Evolutionary conservation across 2,888 invertebrate genomes (phyloP), one percentile per base, ranked within the genome.

Genomic region (Tinea pellionella): DNA sequence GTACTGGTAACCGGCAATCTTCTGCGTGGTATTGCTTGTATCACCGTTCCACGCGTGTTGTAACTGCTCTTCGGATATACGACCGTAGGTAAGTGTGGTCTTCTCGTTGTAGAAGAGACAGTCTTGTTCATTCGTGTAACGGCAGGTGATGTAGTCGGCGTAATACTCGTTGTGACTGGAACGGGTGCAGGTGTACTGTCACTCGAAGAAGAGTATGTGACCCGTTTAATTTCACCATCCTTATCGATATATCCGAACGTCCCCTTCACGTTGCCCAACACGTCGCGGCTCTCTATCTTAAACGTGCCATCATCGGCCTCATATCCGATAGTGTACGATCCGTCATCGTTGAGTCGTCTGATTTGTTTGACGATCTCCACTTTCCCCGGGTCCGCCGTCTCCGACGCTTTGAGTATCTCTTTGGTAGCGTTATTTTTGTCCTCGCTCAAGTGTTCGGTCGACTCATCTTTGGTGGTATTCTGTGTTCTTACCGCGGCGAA

Each of bases 251-350:
- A 95, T 51, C 95, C 95, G 70, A 94, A 95, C 59, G 94, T 94
- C 43, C 94, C 94, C 75, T 94, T 94, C 64, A 94, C 92, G 74
- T 94, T 93, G 8, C 94, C 94, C 63, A 91, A 82, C 57, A 93
- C 92, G 75, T 94, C 94, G 63, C 94, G 87, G 69, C 93, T 94
- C 80, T 94, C 94, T 61, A 94, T 94, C 85, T 95, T 94, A 76
- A 94, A 95, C 0, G 94, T 93, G 2, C 95, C 95, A 74, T 95
- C 95, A 58, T 93, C 94, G 1, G 94, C 94, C 80, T 95, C 95
- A 70, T 94, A 95, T 0, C 95, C 95, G 63, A 93, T 93, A 0
- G 94, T 94, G 70, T 95, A 95, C 0, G 94, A 94, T 29, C 95
- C 95, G 72, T 95, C 95, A 59, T 93, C 92, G 73, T 95, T 95